A percentile compares a stretch with the other conserved stretches of the same genome.
Evolutionary conservation across 2,113 vertebrate species (phyloP).

Genomic region (Paralichthys olivaceus): DNA sequence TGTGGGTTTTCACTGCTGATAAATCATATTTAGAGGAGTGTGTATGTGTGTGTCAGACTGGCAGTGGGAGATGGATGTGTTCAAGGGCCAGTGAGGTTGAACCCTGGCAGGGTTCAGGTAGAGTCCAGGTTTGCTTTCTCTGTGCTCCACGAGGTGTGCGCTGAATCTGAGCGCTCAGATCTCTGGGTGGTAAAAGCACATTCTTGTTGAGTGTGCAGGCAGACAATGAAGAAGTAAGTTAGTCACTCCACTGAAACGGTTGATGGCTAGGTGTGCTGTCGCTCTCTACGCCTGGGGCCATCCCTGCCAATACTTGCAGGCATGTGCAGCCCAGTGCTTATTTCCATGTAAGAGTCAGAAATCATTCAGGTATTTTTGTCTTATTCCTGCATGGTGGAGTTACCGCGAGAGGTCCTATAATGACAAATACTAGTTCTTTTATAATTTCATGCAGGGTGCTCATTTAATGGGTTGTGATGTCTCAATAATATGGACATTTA

Average conservation of each 20-base stretch:
- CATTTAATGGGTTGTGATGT: slow-evolving; percentile 1
- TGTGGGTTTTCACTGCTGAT: slow-evolving; percentile 41
- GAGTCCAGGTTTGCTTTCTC: slow-evolving; percentile 30
- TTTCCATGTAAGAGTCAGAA: slow-evolving; percentile 21
- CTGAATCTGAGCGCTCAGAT: slow-evolving; percentile 38
- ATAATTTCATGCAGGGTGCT: slow-evolving; percentile 7
- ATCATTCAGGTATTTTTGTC: not conserved
- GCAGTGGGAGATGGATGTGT: slow-evolving; percentile 44
- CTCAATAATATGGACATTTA: slow-evolving; percentile 13
- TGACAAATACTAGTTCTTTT: not conserved
- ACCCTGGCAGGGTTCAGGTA: slow-evolving; percentile 43
- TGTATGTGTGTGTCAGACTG: slow-evolving; percentile 11
- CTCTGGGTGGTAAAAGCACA: slow-evolving; percentile 34
- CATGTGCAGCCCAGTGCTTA: slow-evolving; percentile 34
- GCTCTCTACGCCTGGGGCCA: slow-evolving; percentile 42
- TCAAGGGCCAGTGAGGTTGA: slow-evolving; percentile 22
- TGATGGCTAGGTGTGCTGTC: slow-evolving; percentile 57
- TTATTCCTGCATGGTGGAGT: not conserved
- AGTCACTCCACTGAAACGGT: slow-evolving; percentile 45
- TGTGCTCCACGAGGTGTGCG: not conserved
- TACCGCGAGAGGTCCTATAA: not conserved
- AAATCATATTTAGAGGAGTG: slow-evolving; percentile 44
- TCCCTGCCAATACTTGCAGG: slow-evolving; percentile 61
- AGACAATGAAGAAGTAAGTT: slow-evolving; percentile 47
- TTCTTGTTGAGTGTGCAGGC: slow-evolving; percentile 57